A percentile compares a stretch with the other conserved stretches of the same genome.
Evolutionary conservation across 23 tunicate species (phyloP).

Genomic region (Ascidia mentula): DNA sequence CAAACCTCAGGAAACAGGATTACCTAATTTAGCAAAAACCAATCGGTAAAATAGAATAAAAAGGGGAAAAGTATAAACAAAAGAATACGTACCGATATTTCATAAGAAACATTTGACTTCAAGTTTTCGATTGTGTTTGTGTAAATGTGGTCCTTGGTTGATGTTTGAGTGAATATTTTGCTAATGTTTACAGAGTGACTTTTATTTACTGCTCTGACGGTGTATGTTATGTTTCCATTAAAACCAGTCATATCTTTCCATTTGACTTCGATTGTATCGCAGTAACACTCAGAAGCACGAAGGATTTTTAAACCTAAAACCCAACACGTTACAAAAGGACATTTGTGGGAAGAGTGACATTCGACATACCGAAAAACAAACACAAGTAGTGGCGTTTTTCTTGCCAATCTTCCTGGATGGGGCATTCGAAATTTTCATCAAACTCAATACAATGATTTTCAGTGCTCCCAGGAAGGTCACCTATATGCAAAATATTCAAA

Average conservation of each 20-base stretch:
- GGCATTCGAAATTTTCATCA: no score
- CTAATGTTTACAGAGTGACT: background rate
- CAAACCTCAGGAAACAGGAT: background rate
- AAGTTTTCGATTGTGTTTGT: background rate
- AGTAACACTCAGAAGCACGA: background rate
- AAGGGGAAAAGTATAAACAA: background rate
- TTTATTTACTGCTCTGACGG: background rate
- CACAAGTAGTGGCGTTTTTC: no score
- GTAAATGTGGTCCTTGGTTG: background rate
- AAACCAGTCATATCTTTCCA: background rate
- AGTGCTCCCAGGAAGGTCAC: no score
- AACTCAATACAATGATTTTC: background rate
- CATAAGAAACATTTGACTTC: background rate
- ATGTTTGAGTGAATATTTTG: background rate
- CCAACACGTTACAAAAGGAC: no score
- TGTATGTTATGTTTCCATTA: background rate
- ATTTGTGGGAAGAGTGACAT: background rate
- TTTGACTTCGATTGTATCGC: background rate
- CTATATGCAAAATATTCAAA: no score
- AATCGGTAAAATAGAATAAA: background rate
- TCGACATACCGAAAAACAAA: background rate
- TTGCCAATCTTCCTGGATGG: no score
- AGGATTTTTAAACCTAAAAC: background rate
- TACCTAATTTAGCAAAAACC: background rate
- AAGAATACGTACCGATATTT: background rate